Evolutionary conservation across 2,888 invertebrate species (phyloP).

Genomic region (Pegoplata infirma): DNA sequence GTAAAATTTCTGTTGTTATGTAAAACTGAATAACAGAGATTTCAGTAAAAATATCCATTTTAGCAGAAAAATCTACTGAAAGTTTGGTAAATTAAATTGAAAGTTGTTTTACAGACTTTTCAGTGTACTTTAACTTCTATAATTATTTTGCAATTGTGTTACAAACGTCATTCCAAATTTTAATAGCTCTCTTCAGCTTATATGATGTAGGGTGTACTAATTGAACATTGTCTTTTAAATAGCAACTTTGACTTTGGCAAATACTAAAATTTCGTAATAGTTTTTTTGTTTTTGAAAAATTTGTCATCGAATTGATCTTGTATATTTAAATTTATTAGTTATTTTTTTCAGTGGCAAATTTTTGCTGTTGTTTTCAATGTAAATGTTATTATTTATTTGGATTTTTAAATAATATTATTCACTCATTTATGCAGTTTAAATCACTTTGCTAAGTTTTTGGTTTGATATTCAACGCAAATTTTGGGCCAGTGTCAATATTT

Average conservation of each 20-base stretch:
- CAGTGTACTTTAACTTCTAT: too few relatives aligned
- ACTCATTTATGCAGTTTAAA: slow-evolving; percentile 25
- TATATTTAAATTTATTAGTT: slow-evolving; percentile 37
- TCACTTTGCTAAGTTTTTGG: neutral
- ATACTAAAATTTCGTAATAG: slow-evolving; percentile 5
- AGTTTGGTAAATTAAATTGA: too few relatives aligned
- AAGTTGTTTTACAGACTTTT: too few relatives aligned
- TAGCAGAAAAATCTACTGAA: too few relatives aligned
- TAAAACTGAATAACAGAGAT: too few relatives aligned
- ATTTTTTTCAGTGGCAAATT: slow-evolving; percentile 27
- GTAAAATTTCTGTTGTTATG: too few relatives aligned
- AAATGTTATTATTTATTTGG: slow-evolving; percentile 2
- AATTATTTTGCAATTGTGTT: too few relatives aligned
- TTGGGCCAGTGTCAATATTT: slow-evolving; percentile 56
- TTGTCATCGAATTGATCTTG: slow-evolving; percentile 32
- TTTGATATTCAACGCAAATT: slow-evolving; percentile 38
- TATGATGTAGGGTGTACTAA: neutral
- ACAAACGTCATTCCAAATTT: too few relatives aligned
- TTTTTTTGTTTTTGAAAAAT: too few relatives aligned
- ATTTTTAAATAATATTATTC: neutral
- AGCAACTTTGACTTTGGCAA: slow-evolving; percentile 5
- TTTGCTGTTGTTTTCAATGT: slow-evolving; percentile 23
- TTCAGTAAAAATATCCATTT: too few relatives aligned
- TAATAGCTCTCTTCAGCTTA: too few relatives aligned
- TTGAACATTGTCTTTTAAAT: neutral